A percentile compares a stretch with the other conserved stretches of the same genome.
Conservation (phyloP, 2,113 vertebrate species). For the Corythornis vintsioides region DNA sequence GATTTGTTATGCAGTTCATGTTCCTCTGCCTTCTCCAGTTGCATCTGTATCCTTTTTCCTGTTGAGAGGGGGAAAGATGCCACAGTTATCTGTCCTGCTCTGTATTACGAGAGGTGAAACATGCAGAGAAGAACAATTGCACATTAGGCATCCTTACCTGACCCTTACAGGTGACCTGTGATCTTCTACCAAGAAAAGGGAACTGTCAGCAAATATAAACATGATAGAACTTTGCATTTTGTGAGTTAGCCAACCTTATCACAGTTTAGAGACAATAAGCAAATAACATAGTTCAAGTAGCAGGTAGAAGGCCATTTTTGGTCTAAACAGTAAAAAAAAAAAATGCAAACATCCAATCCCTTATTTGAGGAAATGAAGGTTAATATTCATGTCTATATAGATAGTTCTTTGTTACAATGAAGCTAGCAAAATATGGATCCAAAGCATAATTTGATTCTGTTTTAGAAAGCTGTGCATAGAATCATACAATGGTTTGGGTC, state of each 20-base stretch:
- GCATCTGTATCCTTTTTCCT: neutral
- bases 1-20: neutral
- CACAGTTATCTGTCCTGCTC: neutral
- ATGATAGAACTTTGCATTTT: neutral
- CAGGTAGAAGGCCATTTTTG: slow-evolving; percentile 9
- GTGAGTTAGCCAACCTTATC: rapidly evolving
- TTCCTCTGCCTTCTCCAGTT: neutral
- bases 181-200: neutral
- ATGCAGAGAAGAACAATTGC: neutral
- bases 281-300: slow-evolving; percentile 20
- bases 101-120: neutral
- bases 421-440: neutral
- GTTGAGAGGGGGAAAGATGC: neutral
- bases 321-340: slow-evolving; percentile 40
- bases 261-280: slow-evolving; percentile 38
- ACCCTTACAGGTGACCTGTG: neutral
- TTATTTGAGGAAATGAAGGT: slow-evolving; percentile 53
- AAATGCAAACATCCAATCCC: slow-evolving; percentile 18
- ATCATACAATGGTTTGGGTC: neutral
- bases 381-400: neutral
- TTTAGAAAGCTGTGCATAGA: neutral
- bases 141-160: neutral
- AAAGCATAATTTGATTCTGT: neutral
- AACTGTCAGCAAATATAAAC: neutral
- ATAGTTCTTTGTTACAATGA: neutral